A percentile compares a stretch with the other conserved stretches of the same genome.
These are phyloP conservation scores for Luperina nickerlii DNA, from an alignment of 2,888 invertebrate genomes.

Conservation along the genomic window DNA sequence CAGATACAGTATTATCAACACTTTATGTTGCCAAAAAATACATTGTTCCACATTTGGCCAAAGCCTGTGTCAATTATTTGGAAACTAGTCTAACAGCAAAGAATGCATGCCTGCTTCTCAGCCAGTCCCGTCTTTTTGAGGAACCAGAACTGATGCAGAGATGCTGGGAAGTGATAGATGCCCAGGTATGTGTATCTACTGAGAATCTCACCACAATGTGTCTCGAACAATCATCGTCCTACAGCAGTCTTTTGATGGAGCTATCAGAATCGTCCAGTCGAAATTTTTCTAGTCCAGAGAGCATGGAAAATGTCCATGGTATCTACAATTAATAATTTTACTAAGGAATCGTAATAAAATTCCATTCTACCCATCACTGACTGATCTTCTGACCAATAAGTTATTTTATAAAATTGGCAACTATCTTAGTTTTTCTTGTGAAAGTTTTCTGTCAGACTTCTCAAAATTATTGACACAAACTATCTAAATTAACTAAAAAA, in stretches of 20 bases:
- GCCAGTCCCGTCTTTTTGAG: conserved; percentile 98
- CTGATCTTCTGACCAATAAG: conserved; percentile 54
- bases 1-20: conserved; percentile 98
- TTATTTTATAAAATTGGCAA: conserved; percentile 25
- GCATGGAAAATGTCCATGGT: conserved; percentile 79
- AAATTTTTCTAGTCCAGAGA: conserved; percentile 84
- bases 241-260: conserved; percentile 85
- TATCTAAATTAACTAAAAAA: conserved; percentile 62
- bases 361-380: conserved; percentile 31
- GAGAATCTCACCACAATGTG: conserved; percentile 87
- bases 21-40: conserved; percentile 99
- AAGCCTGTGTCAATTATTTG: conserved; percentile 98
- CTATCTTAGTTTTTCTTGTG: conserved; percentile 17
- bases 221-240: conserved; percentile 85
- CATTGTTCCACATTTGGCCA: conserved; percentile 97
- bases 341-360: conserved; percentile 26
- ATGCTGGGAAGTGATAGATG: conserved; percentile 99
- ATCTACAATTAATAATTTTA: conserved; percentile 73
- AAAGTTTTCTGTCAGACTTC: not conserved
- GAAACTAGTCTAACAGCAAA: conserved; percentile 98
- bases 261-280: conserved; percentile 84
- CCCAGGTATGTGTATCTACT: conserved; percentile 94
- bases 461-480: conserved; percentile 16
- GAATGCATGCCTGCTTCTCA: conserved; percentile 98
- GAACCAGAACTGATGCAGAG: conserved; percentile 99